Percentiles rank a stretch among this genome's conserved stretches.
Conservation (phyloP, 2,113 vertebrate genomes). For the Vidua macroura region DNA sequence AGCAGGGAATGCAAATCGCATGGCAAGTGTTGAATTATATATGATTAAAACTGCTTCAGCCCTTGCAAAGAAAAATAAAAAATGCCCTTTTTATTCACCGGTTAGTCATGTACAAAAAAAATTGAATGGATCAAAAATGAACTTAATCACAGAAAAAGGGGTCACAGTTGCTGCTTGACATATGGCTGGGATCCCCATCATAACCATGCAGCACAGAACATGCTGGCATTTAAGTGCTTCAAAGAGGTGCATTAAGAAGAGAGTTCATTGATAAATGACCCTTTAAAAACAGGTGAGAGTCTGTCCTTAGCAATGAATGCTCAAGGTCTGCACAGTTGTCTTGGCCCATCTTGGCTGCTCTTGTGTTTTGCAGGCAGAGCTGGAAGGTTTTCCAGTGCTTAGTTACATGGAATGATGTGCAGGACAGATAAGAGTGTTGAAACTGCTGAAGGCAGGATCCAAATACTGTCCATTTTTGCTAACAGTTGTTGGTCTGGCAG, state of each 20-base stretch:
- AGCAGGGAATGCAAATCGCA: neutral
- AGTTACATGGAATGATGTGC: neutral
- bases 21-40: conserved; percentile 38
- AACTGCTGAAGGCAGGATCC: neutral
- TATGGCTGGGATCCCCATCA: neutral
- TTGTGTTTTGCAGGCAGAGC: neutral
- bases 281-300: neutral
- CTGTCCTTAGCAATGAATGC: neutral
- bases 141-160: conserved; percentile 41
- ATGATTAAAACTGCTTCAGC: conserved; percentile 41
- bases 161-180: conserved; percentile 18
- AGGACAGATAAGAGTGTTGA: neutral
- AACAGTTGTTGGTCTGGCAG: neutral
- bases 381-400: neutral
- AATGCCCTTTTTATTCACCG: neutral
- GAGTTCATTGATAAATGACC: conserved; percentile 23
- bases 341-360: neutral
- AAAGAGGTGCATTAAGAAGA: conserved; percentile 5
- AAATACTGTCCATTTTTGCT: neutral
- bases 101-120: neutral
- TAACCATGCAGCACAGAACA: neutral
- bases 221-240: neutral
- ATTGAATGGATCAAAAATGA: conserved; percentile 16
- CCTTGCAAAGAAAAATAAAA: conserved; percentile 12
- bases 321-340: neutral